Evolutionary conservation across 2,888 invertebrate species (phyloP).

Genomic region (Escarpia spicata): DNA sequence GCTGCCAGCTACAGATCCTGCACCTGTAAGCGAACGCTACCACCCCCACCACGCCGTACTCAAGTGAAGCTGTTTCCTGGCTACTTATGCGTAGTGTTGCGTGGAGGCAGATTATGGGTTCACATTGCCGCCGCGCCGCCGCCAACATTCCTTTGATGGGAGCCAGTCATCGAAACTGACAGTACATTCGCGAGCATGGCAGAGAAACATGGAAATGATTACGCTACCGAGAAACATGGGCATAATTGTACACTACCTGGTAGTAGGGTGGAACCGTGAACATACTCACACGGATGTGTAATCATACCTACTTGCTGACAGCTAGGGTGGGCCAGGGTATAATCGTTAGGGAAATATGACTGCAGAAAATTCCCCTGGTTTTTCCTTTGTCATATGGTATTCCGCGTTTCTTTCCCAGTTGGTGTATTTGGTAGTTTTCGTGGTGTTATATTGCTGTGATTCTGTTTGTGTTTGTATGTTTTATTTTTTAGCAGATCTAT

Average conservation of each 20-base stretch:
- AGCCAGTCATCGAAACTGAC: neutral
- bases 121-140: neutral
- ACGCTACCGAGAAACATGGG: neutral
- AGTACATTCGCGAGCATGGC: neutral
- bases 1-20: neutral
- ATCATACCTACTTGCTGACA: neutral
- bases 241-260: too few species aligned
- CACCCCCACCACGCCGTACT: neutral
- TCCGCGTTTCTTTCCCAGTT: neutral
- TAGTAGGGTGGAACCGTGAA: neutral
- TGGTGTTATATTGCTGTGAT: neutral
- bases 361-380: neutral
- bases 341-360: neutral
- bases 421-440: neutral
- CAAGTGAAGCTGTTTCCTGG: neutral
- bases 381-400: neutral
- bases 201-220: neutral
- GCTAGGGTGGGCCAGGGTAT: neutral
- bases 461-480: neutral
- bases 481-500: neutral
- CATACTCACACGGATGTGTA: neutral
- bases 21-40: neutral
- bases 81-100: slow-evolving; percentile 12
- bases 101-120: neutral
- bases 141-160: neutral